Evolutionary conservation across 1,140 invertebrate genomes (phyloP).

Genomic region (Papilio xuthus): DNA sequence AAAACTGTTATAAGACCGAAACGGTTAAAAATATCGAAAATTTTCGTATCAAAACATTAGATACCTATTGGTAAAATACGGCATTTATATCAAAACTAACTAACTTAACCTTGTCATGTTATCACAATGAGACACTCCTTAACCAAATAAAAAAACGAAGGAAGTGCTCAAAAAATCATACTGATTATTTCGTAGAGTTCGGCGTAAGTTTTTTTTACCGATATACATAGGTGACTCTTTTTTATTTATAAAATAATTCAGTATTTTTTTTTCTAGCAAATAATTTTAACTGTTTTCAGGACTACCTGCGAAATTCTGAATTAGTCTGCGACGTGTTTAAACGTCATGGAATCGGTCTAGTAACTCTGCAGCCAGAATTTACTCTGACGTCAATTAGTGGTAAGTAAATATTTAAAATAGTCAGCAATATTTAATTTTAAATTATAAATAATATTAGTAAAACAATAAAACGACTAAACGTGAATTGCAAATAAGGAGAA

Average conservation of each 20-base stretch:
- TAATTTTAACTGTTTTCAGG: conserved; percentile 68
- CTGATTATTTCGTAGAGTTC: neutral
- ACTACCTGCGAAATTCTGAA: conserved; percentile 84
- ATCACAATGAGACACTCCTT: neutral
- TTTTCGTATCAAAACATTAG: neutral
- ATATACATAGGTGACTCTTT: no score
- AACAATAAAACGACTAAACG: no score
- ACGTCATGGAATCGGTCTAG: conserved; percentile 88
- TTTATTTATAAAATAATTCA: no score
- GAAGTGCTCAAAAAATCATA: neutral
- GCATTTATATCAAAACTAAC: neutral
- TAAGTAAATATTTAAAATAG: conserved; percentile 53
- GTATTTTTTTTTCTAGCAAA: no score
- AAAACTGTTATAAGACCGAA: neutral
- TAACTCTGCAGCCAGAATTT: conserved; percentile 91
- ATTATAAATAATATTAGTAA: no score
- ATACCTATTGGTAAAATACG: conserved; percentile 1
- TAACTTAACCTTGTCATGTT: neutral
- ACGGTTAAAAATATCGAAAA: neutral
- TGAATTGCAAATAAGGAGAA: no score
- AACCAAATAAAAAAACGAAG: neutral
- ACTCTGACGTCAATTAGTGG: conserved; percentile 56
- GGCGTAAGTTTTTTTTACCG: no score
- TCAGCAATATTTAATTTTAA: neutral
- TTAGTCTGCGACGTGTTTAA: conserved; percentile 87